Percentiles rank a stretch among this genome's conserved stretches.
Evolutionary conservation across 2,113 vertebrate genomes (phyloP).

Genomic region (Eubucco bourcierii): DNA sequence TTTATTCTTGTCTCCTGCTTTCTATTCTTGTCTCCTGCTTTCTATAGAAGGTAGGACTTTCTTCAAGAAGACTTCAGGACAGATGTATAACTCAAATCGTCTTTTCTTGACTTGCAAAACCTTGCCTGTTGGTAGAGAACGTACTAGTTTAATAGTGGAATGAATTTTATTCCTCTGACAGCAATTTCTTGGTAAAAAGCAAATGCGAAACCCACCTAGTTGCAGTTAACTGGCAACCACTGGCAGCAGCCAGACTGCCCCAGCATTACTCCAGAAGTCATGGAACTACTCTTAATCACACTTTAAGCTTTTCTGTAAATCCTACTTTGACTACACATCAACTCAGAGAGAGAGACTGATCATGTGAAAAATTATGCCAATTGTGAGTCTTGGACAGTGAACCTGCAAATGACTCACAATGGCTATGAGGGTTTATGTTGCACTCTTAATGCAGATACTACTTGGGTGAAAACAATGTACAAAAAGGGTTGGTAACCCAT

Average conservation of each 20-base stretch:
- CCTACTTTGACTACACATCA: not conserved
- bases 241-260: not conserved
- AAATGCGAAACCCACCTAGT: not conserved
- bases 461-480: not conserved
- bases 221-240: not conserved
- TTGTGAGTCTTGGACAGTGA: not conserved
- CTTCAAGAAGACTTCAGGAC: not conserved
- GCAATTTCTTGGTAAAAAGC: not conserved
- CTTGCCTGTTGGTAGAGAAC: not conserved
- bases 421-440: not conserved
- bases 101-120: not conserved
- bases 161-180: not conserved
- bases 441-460: not conserved
- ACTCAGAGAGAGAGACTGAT: not conserved
- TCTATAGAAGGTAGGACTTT: not conserved
- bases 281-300: not conserved
- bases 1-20: not conserved
- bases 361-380: not conserved
- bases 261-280: not conserved
- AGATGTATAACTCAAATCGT: not conserved
- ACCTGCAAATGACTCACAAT: not conserved
- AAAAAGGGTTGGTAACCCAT: not conserved
- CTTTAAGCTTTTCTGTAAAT: not conserved
- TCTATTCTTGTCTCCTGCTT: not conserved
- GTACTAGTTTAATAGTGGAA: not conserved